Percentiles rank a stretch among this genome's conserved stretches.
phyloP scores from a whole-genome alignment of 1,140 invertebrate species.

The Apis laboriosa region DNA sequence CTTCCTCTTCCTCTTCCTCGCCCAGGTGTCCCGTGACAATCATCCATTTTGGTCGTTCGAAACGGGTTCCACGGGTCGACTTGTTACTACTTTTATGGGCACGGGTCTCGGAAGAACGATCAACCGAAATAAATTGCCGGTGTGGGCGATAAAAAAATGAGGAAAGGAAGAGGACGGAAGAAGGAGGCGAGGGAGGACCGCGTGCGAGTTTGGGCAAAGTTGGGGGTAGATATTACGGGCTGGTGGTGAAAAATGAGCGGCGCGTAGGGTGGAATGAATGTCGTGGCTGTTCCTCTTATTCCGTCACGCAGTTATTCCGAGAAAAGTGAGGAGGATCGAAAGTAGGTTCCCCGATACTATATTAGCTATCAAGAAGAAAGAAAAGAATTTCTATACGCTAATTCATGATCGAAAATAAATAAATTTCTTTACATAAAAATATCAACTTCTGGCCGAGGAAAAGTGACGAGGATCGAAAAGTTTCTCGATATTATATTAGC shows the following conservation, averaged over 20 bases:
- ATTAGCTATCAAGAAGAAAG: too few relatives aligned
- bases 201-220: conserved; percentile 55
- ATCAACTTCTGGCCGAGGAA: not conserved
- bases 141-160: conserved; percentile 56
- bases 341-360: too few relatives aligned
- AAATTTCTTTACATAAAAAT: not conserved
- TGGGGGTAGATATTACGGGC: conserved; percentile 55
- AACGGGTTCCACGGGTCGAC: conserved; percentile 48
- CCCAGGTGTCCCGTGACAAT: conserved; percentile 1
- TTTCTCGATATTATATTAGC: too few relatives aligned
- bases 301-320: not conserved
- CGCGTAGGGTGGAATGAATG: conserved; percentile 14
- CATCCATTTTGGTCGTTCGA: conserved; percentile 44
- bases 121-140: conserved; percentile 60
- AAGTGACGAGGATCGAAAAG: too few relatives aligned
- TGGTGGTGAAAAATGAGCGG: conserved; percentile 55
- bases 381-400: too few relatives aligned
- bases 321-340: not conserved
- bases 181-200: conserved; percentile 3
- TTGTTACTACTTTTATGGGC: conserved; percentile 60
- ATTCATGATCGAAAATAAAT: too few relatives aligned
- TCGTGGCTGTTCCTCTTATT: conserved; percentile 25
- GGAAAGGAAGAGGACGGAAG: not conserved
- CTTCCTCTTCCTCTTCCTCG: conserved; percentile 2
- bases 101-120: conserved; percentile 60